Conservation (phyloP, 2,888 invertebrate genomes). For the Pristionchus fissidentatus region DNA sequence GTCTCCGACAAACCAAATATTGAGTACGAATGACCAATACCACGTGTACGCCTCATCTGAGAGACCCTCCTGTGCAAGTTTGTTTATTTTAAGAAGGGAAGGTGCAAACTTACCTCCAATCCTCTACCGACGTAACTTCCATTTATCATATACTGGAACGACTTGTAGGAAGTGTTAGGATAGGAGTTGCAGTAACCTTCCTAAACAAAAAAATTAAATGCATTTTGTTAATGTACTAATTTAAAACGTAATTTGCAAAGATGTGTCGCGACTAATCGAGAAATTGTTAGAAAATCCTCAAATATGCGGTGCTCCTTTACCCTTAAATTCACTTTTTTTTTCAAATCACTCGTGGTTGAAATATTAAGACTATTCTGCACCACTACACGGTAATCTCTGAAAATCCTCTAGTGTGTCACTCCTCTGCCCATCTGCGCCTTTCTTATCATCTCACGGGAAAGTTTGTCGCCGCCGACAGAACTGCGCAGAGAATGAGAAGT, state of each 20-base stretch:
- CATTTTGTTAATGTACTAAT: neutral
- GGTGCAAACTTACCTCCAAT: neutral
- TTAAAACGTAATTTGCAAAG: neutral
- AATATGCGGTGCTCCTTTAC: too few species aligned
- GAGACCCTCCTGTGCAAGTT: slow-evolving; percentile 48
- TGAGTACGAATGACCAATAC: slow-evolving; percentile 61
- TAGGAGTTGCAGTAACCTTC: slow-evolving; percentile 67
- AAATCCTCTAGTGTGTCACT: neutral
- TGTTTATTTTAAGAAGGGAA: neutral
- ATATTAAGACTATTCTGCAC: neutral
- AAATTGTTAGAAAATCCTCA: neutral
- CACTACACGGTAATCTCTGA: neutral
- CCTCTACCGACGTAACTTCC: slow-evolving; percentile 59
- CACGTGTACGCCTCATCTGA: slow-evolving; percentile 57
- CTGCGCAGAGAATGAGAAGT: slow-evolving; percentile 40
- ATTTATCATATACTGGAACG: slow-evolving; percentile 60
- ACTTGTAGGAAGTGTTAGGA: slow-evolving; percentile 62
- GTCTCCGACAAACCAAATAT: slow-evolving; percentile 67
- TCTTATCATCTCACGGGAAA: slow-evolving; percentile 52
- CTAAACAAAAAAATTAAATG: slow-evolving; percentile 36
- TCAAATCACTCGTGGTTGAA: neutral
- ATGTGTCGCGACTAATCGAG: neutral
- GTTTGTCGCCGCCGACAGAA: slow-evolving; percentile 48
- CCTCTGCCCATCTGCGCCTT: neutral
- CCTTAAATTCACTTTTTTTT: too few species aligned